phyloP scores from a whole-genome alignment of 2,888 invertebrate species.

The Diaphora mendica region DNA sequence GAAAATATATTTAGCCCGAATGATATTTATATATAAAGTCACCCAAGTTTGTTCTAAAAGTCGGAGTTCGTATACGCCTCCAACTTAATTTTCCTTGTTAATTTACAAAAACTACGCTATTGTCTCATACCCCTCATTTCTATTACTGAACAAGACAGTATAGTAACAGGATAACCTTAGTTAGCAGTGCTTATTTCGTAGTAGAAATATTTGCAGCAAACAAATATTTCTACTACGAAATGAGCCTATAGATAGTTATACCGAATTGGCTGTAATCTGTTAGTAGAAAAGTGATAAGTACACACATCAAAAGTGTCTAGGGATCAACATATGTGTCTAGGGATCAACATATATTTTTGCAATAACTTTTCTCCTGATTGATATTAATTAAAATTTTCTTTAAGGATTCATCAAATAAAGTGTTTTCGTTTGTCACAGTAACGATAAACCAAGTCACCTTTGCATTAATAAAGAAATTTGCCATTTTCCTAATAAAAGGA shows the following conservation, averaged over 20 bases:
- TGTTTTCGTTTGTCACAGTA: too few species aligned
- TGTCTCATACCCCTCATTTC: constrained; percentile 52
- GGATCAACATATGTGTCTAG: too few species aligned
- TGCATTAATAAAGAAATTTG: too few species aligned
- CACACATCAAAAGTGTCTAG: too few species aligned
- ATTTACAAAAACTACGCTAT: constrained; percentile 58
- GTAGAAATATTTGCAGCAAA: constrained; percentile 25
- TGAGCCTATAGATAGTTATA: not conserved
- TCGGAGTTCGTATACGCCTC: constrained; percentile 23
- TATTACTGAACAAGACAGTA: constrained; percentile 36
- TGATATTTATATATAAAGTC: constrained; percentile 17
- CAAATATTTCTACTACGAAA: not conserved
- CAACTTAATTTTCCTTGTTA: constrained; percentile 48
- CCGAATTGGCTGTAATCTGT: constrained; percentile 4
- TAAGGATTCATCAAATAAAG: too few species aligned
- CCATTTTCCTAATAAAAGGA: too few species aligned
- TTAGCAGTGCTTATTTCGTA: constrained; percentile 21
- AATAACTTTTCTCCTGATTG: too few species aligned
- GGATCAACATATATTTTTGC: too few species aligned
- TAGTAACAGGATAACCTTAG: constrained; percentile 10
- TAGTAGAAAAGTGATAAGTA: not conserved
- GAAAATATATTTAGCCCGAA: not conserved
- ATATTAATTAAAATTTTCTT: too few species aligned
- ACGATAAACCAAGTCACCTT: too few species aligned
- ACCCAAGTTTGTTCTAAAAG: constrained; percentile 39